A percentile compares a stretch with the other conserved stretches of the same genome.
Conservation (phyloP, 2,797 vertebrate genomes). For the Sebastes trivittatus region DNA sequence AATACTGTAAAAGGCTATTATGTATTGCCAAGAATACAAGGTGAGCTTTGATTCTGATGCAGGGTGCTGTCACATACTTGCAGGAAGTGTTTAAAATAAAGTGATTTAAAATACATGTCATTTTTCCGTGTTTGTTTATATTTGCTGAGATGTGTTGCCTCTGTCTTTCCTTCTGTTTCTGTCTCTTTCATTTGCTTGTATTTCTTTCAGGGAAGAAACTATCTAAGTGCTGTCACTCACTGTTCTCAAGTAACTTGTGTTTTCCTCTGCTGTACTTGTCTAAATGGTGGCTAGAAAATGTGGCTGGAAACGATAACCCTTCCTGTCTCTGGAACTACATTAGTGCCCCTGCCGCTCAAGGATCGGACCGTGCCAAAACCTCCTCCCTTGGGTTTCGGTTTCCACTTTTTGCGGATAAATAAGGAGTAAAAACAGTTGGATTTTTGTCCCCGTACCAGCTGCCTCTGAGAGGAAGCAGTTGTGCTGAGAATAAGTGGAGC, state of each 20-base stretch:
- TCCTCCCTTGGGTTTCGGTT: neutral
- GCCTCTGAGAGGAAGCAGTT: conserved; percentile 8
- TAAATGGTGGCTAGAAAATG: conserved; percentile 19
- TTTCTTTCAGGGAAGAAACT: neutral
- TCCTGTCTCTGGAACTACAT: conserved; percentile 7
- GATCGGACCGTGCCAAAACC: neutral
- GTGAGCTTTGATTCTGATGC: neutral
- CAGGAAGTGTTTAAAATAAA: neutral
- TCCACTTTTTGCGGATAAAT: neutral
- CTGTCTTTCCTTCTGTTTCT: neutral
- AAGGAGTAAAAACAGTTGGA: neutral
- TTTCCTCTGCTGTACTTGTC: neutral
- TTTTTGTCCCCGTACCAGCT: conserved; percentile 8
- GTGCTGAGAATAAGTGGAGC: conserved; percentile 22
- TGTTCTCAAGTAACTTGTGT: neutral
- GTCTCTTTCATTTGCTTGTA: neutral
- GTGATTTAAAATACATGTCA: neutral
- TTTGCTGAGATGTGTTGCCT: neutral
- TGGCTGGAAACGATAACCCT: neutral
- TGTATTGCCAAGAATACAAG: neutral
- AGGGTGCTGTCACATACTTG: neutral
- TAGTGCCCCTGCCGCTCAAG: conserved; percentile 1
- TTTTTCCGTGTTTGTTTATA: conserved; percentile 3
- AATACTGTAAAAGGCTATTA: neutral
- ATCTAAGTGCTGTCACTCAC: conserved; percentile 7